Base-by-base conservation (phyloP, 2,113 vertebrate genomes). In the Perca flavescens region DNA sequence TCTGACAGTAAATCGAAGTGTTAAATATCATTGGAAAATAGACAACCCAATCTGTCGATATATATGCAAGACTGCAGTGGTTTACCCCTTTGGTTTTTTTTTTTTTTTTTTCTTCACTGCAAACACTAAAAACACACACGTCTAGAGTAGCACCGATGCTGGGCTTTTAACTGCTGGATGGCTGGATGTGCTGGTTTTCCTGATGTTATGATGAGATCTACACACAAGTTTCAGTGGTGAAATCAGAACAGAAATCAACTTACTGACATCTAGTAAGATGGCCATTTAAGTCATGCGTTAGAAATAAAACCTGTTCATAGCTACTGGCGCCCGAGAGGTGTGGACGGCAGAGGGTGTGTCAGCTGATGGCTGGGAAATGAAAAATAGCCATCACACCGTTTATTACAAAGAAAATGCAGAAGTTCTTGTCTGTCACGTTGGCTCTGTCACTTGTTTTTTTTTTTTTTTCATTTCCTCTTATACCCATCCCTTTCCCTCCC, bases 391-490 rank as follows among this genome's bases (percentile, higher is more conserved):
- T 60, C 68, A 54, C 78, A 71, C 64, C 74, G 60, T 60, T 16
- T 63, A 16, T 7, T 0, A 57, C 25, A 54, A 36, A 46, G 57
- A 40, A 69, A 60, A 53, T 16, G 74, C 53, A 14, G 73, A n/a
- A 40, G 40, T 46, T 79, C 77, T 70, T 25, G 86, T 84, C 49
- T 61, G 57, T 84, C 82, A 76, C 3, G 47, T 69, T 75, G 54
- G 46, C 25, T 19, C 28, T 5, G 62, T 57, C 21, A 63, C 31
- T 31, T 52, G 10, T n/a, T n/a, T n/a, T n/a, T 22, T 77, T 36
- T 46, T 77, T 36, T 46, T 52, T 85, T 85, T 58, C 46, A 74
- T 73, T 66, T 89, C 67, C 65, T 58, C 73, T 79, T 15, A 63
- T 56, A 71, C 25, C 69, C 16, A 31, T 22, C 61, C 28, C 16